Evolutionary conservation across 2,888 invertebrate species (phyloP).

Genomic region (Ditylenchus weischeri): DNA sequence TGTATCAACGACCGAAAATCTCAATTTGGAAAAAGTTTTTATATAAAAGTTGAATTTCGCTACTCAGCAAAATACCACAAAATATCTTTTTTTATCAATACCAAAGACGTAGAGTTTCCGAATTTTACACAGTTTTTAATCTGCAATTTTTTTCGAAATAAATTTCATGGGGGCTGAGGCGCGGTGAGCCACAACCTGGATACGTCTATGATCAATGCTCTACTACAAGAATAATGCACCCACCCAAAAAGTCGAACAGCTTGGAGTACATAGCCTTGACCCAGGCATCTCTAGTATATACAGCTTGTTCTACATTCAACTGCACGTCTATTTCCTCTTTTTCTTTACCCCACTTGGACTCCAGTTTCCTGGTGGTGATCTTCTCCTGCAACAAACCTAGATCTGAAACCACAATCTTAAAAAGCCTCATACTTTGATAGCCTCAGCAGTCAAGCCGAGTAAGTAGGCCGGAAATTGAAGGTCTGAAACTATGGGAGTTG

Average conservation of each 20-base stretch:
- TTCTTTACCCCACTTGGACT: conserved; percentile 68
- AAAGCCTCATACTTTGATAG: conserved; percentile 59
- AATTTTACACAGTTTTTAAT: no score
- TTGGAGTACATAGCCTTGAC: conserved; percentile 68
- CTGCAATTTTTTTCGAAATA: no score
- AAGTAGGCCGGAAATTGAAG: conserved; percentile 68
- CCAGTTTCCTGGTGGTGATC: conserved; percentile 36
- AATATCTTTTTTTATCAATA: no score
- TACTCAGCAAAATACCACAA: no score
- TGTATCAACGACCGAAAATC: no score
- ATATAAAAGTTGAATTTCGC: no score
- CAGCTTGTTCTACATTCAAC: conserved; percentile 68
- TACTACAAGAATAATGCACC: no score
- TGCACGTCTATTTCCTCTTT: conserved; percentile 69
- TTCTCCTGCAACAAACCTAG: conserved; percentile 29
- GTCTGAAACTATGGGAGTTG: conserved; percentile 60
- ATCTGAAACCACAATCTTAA: not conserved
- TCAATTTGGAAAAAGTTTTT: no score
- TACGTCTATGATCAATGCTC: no score
- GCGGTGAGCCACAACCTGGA: no score
- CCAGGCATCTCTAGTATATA: conserved; percentile 68
- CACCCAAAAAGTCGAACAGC: conserved; percentile 68
- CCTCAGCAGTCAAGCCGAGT: conserved; percentile 65
- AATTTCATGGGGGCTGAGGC: no score
- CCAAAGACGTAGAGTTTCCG: no score